Conservation (phyloP, 2,888 invertebrate genomes). For the Drosophila putrida region DNA sequence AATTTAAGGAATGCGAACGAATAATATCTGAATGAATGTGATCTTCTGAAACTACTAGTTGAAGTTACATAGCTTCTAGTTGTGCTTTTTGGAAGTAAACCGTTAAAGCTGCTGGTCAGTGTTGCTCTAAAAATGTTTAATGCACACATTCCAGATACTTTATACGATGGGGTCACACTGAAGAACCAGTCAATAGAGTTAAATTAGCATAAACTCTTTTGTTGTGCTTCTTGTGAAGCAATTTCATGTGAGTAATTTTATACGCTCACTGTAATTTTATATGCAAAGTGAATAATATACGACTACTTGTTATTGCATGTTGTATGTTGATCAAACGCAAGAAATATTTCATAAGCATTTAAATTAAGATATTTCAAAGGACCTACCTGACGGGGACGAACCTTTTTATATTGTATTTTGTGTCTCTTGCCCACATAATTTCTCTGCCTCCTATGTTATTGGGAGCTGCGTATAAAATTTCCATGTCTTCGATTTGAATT, state of each 20-base stretch:
- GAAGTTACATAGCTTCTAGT: too few relatives aligned
- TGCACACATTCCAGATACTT: neutral
- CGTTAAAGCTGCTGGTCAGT: neutral
- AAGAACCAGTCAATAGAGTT: constrained; percentile 11
- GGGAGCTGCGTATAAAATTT: constrained; percentile 66
- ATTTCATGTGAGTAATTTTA: constrained; percentile 60
- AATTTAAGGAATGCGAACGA: too few relatives aligned
- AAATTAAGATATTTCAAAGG: constrained; percentile 61
- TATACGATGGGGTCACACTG: constrained; percentile 21
- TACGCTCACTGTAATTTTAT: constrained; percentile 68
- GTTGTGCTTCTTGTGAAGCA: constrained; percentile 26
- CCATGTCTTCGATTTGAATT: constrained; percentile 76
- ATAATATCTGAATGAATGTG: too few relatives aligned
- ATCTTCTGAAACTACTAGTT: too few relatives aligned
- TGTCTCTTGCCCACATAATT: constrained; percentile 59
- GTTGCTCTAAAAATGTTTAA: constrained; percentile 10
- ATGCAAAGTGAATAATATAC: constrained; percentile 47
- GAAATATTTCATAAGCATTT: constrained; percentile 59
- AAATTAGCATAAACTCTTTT: constrained; percentile 29
- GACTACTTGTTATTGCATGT: constrained; percentile 52
- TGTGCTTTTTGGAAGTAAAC: neutral
- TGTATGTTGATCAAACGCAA: constrained; percentile 47
- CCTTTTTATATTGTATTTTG: constrained; percentile 35
- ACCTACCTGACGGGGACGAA: constrained; percentile 60
- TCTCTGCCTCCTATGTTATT: constrained; percentile 11